phyloP scores from a whole-genome alignment of 2,888 invertebrate genomes.

The Mantis religiosa region DNA sequence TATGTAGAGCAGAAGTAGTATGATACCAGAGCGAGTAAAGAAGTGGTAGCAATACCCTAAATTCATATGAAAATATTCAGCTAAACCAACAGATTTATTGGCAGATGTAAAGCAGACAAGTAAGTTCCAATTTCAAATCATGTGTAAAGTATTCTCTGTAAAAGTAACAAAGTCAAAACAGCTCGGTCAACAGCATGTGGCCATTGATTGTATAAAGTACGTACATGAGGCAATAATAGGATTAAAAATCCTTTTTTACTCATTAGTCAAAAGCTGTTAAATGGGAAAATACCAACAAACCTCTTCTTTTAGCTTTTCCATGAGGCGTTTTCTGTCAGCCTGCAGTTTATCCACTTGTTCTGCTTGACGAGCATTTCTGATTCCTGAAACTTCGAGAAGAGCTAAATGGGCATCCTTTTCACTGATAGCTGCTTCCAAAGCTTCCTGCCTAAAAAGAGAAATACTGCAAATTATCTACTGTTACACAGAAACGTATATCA shows the following conservation, averaged over 20 bases:
- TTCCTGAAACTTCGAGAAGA: slow-evolving; percentile 70
- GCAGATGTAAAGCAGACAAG: no score
- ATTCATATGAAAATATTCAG: no score
- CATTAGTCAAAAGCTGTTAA: background rate
- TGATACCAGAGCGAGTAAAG: no score
- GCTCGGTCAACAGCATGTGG: no score
- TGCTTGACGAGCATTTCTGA: slow-evolving; percentile 59
- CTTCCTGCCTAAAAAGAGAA: slow-evolving; percentile 64
- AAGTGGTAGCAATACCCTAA: no score
- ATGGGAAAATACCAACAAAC: slow-evolving; percentile 42
- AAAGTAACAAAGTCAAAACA: no score
- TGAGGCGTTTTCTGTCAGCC: slow-evolving; percentile 64
- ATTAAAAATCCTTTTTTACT: background rate
- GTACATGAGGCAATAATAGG: no score
- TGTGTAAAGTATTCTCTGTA: no score
- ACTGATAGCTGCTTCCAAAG: slow-evolving; percentile 75
- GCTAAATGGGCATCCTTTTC: slow-evolving; percentile 87
- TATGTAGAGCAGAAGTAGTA: no score
- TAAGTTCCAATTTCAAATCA: no score
- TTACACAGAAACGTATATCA: background rate
- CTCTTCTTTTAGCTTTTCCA: slow-evolving; percentile 67
- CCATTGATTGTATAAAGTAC: no score
- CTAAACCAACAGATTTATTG: no score
- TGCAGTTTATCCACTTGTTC: slow-evolving; percentile 64
- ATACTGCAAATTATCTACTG: background rate